Evolutionary conservation across 2,888 invertebrate species (phyloP), one percentile per base, ranked within the genome.

Genomic region (Ochropleura leucogaster): DNA sequence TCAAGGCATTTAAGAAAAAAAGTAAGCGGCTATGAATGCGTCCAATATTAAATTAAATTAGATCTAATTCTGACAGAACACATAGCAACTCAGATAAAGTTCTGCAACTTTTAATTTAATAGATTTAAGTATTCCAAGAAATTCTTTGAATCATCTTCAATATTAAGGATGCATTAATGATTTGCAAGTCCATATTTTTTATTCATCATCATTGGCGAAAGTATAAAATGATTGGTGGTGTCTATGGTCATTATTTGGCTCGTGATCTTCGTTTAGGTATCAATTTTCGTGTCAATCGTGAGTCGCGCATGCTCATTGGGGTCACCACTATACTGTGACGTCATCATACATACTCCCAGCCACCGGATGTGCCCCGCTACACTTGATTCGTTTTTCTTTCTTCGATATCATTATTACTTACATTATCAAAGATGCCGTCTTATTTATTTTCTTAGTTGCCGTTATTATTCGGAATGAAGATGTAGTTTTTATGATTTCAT

Each of bases 391-490:
- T 84, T 84, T 81, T 82, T 87, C 86, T 83, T 91, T 89, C 85
- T 85, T 88, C 90, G 88, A 93, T 92, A 92, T 92, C 91, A 94
- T 94, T 93, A 94, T 86, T 89, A 87, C 89, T 91, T 87, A 90
- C 89, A 90, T 86, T 92, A 93, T 93, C 90, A 93, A 94, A 93
- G 91, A 86, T 85, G 82, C 92, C 90, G 92, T 91, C 92, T 91
- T 93, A 94, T 93, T 93, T 93, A 94, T 93, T 93, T 93, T 93
- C 90, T 89, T 91, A 91, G 90, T 90, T 89, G 90, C 89, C 93
- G 92, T 94, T 94, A 95, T 93, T 92, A 92, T 92, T 90, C 85
- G 88, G 92, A 92, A 93, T 95, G 94, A 94, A 93, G 92, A 91
- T 90, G 93, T 92, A 90, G 90, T 95, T 95, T 95, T 94, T 95